Conservation (phyloP, 2,888 invertebrate species). For the Drosophila nr. perissopoda region DNA sequence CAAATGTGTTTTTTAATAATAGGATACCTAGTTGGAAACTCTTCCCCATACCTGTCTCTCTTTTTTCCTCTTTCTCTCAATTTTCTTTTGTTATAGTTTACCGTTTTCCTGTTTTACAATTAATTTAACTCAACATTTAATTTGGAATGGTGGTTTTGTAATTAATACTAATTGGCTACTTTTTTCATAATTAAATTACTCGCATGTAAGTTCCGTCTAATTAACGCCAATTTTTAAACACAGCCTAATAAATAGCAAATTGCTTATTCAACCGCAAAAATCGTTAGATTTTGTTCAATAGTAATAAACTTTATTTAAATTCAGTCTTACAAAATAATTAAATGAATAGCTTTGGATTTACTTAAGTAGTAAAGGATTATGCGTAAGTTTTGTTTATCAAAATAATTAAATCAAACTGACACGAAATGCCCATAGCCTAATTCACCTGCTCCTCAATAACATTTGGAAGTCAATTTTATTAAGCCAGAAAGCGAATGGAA, state of each 20-base stretch:
- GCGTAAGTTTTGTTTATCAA: neutral
- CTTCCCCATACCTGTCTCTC: neutral
- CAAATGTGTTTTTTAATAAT: neutral
- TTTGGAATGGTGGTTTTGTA: neutral
- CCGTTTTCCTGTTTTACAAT: neutral
- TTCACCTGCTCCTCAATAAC: neutral
- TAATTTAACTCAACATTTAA: slow-evolving; percentile 2
- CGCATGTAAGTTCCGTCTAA: neutral
- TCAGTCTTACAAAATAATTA: neutral
- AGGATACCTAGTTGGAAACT: neutral
- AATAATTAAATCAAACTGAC: neutral
- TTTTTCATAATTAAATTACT: neutral
- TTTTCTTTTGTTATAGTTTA: no score
- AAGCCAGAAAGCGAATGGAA: slow-evolving; percentile 10
- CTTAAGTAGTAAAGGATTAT: neutral
- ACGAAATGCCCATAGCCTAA: neutral
- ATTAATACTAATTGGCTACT: neutral
- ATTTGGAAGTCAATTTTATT: slow-evolving; percentile 24
- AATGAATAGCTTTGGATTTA: neutral
- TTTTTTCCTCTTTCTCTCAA: neutral
- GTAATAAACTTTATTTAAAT: neutral
- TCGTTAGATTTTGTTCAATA: neutral
- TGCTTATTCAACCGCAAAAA: neutral
- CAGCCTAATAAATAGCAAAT: neutral
- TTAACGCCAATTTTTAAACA: neutral